Evolutionary conservation across 2,113 vertebrate species (phyloP), one percentile per base, ranked within the genome.

Genomic region (Mesitornis unicolor): DNA sequence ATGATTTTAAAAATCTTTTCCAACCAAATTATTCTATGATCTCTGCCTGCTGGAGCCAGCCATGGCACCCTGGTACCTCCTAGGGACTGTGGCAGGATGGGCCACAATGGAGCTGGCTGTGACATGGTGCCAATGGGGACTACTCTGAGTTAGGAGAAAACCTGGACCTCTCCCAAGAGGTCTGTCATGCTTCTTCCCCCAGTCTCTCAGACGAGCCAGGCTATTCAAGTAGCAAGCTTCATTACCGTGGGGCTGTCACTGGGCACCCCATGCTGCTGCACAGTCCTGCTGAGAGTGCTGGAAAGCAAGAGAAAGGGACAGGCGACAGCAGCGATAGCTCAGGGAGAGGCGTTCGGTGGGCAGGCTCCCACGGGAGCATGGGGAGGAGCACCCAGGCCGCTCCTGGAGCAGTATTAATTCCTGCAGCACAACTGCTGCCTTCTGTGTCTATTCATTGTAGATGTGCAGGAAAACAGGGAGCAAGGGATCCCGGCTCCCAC

Each of bases 31-130:
- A n/a, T n/a, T n/a, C n/a, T n/a, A n/a, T n/a, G n/a, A n/a, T n/a
- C 71, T 51, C 77, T 25, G 35, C 74, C 51, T 35, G 29, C 42
- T 0, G 6, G 47, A 75, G 54, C 64, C 6, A 5, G 48, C 29
- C 43, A 64, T 2, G 0, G 31, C 0, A 0, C 35, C 67, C 61
- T 47, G 42, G 47, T 81, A 65, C 64, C 13, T 80, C 60, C 33
- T 53, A 77, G 61, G 48, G 47, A 61, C 47, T 7, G 0, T 28
- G 15, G n/a, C 51, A 53, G 21, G 47, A 53, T 1, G 9, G 47
- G 16, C 16, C 31, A 22, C 0, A 1, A 29, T 3, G n/a, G 45
- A 74, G 36, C 0, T 0, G 60, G 64, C 48, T 73, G 36, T 1
- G 3, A 38, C 73, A 45, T 0, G 0, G 18, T 3, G 20, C 24